Evolutionary conservation across 1,140 invertebrate genomes (phyloP).

Genomic region (Eueides isabella): DNA sequence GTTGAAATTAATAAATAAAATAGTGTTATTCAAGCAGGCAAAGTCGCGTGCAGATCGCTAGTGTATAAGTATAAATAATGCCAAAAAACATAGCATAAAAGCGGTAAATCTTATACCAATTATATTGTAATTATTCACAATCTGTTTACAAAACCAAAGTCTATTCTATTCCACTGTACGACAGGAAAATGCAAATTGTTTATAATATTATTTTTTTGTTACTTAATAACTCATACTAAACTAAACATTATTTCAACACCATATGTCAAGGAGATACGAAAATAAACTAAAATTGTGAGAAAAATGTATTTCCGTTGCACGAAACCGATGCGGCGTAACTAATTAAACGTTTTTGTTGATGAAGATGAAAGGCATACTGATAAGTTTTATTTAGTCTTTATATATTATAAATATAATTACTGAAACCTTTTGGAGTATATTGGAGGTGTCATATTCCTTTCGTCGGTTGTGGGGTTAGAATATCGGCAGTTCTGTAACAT

Average conservation of each 20-base stretch:
- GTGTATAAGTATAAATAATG: too few species aligned
- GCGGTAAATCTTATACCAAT: too few species aligned
- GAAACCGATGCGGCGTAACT: constrained; percentile 20
- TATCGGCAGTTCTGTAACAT: too few species aligned
- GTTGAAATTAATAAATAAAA: too few species aligned
- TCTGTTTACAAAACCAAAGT: too few species aligned
- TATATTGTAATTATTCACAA: too few species aligned
- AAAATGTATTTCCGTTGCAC: constrained; percentile 18
- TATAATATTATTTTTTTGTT: background rate
- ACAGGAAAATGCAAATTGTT: background rate
- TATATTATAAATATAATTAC: background rate
- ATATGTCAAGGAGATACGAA: constrained; percentile 5
- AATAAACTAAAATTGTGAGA: constrained; percentile 18
- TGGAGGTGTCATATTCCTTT: too few species aligned
- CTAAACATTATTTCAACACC: background rate
- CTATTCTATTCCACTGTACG: background rate
- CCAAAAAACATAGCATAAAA: too few species aligned
- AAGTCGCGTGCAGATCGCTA: too few species aligned
- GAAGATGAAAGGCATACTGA: background rate
- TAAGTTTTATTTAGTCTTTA: background rate
- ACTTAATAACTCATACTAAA: background rate
- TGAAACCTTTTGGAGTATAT: too few species aligned
- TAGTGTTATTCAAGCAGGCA: too few species aligned
- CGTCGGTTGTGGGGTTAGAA: too few species aligned
- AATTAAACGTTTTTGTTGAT: constrained; percentile 15